Base-by-base conservation (phyloP, 2,797 vertebrate species). In the Acipenser ruthenus region DNA sequence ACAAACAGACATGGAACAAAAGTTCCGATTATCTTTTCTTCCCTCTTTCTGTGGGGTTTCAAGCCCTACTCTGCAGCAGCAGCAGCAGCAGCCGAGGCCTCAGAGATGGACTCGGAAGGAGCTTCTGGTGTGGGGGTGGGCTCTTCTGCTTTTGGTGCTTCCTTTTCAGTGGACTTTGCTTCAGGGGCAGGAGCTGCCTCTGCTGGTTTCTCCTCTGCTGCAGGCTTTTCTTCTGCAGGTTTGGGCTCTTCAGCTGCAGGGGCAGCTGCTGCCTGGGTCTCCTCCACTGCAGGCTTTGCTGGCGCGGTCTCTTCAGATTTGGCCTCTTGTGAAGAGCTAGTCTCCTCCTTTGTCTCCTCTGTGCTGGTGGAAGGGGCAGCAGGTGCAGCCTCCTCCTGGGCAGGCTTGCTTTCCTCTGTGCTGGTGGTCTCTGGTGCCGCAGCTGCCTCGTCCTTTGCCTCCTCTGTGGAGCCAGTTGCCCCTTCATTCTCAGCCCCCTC, bases 1-100 rank as follows among this genome's bases (percentile, higher is more conserved):
- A 37, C 87, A 85, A 88, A 93, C 89, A 90, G 92, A 89, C 90
- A 82, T 87, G 89, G 86, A 89, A 87, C 23, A 83, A 89, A 84
- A 88, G 89, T 92, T 89, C 89, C 85, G 87, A 90, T 91, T 82
- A 85, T 88, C 85, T 84, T 81, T 82, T 74, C 70, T 71, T 76
- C 79, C 68, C 68, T 79, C 23, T 37, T 37, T 37, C 23, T 2
- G 37, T 63, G 49, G 60, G 52, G 59, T 10, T 60, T 50, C 11
- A 7, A 2, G 11, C 63, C 64, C 86, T 91, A 94, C 88, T 96
- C 93, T 2, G 90, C 86, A 37, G 23, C 23, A 1, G 82, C 79
- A 1, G 82, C 79, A 65, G 83, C 81, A 6, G 86, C 80, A 1
- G 83, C 79, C 1, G 90, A 79, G 64, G 84, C 89, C 74, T 90